Conservation (phyloP, 2,797 vertebrate genomes). For the Platyrinchus mystaceus region DNA sequence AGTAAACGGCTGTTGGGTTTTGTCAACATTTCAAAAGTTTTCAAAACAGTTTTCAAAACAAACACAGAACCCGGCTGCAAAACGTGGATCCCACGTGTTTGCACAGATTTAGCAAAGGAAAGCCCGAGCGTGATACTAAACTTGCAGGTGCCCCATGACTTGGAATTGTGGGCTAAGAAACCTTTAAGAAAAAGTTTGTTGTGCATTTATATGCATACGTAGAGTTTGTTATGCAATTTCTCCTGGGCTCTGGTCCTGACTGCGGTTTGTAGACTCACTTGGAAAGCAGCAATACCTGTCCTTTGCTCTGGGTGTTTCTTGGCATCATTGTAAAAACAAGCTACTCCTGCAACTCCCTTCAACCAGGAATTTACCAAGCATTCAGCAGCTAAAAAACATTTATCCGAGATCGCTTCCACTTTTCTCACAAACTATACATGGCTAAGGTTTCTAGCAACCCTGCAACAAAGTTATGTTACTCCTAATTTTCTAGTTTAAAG, state of each 20-base stretch:
- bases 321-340: background rate
- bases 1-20: background rate
- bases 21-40: too few relatives aligned
- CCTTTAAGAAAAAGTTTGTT: background rate
- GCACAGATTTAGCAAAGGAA: accelerated
- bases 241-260: background rate
- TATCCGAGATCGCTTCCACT: background rate
- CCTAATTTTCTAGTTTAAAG: background rate
- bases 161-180: background rate
- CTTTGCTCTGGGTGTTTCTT: background rate
- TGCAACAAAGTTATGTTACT: too few relatives aligned
- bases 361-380: background rate
- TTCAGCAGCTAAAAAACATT: background rate
- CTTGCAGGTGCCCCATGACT: background rate
- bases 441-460: background rate
- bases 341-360: background rate
- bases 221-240: background rate
- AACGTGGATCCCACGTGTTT: accelerated
- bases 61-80: accelerated
- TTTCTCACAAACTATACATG: background rate
- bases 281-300: background rate
- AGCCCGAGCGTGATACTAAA: accelerated
- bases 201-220: background rate
- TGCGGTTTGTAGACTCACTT: background rate
- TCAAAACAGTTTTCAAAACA: accelerated